A percentile compares a stretch with the other conserved stretches of the same genome.
These are phyloP conservation scores for Drymodes brunneopygia DNA, from an alignment of 2,113 vertebrate genomes.

Conservation along the genomic window DNA sequence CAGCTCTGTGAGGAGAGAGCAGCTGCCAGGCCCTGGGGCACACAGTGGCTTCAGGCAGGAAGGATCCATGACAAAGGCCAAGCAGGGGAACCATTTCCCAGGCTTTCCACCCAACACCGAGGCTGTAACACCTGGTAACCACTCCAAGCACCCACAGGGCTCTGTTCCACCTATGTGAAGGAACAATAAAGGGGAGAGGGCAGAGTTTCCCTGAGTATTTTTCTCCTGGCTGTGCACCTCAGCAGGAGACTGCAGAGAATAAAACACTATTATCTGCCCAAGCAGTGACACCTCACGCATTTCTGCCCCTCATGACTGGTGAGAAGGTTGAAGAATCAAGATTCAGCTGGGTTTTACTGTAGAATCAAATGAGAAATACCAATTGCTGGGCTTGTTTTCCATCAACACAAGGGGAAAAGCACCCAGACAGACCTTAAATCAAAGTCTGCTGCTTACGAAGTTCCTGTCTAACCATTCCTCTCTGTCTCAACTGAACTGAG, in stretches of 20 bases:
- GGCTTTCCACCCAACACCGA: not conserved
- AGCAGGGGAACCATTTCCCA: not conserved
- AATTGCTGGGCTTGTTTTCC: not conserved
- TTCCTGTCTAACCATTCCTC: not conserved
- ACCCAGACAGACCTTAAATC: not conserved
- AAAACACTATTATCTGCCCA: not conserved
- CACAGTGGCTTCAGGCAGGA: not conserved
- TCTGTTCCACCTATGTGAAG: not conserved
- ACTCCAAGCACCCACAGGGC: not conserved
- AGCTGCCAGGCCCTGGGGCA: not conserved
- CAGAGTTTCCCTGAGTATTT: not conserved
- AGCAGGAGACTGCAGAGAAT: not conserved
- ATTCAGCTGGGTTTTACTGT: not conserved
- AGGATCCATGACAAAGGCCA: not conserved
- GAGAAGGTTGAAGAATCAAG: not conserved
- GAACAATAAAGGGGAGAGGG: not conserved
- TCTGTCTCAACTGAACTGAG: not conserved
- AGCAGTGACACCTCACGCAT: not conserved
- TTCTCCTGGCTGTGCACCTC: not conserved
- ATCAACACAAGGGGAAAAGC: not conserved
- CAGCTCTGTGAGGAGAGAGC: not conserved
- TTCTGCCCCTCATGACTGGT: not conserved
- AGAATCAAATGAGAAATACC: not conserved
- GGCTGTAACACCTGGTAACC: not conserved
- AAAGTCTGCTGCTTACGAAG: not conserved